Percentiles rank a stretch among this genome's conserved stretches.
Conservation (phyloP, 2,113 vertebrate species). For the Corythornis madagascariensis region DNA sequence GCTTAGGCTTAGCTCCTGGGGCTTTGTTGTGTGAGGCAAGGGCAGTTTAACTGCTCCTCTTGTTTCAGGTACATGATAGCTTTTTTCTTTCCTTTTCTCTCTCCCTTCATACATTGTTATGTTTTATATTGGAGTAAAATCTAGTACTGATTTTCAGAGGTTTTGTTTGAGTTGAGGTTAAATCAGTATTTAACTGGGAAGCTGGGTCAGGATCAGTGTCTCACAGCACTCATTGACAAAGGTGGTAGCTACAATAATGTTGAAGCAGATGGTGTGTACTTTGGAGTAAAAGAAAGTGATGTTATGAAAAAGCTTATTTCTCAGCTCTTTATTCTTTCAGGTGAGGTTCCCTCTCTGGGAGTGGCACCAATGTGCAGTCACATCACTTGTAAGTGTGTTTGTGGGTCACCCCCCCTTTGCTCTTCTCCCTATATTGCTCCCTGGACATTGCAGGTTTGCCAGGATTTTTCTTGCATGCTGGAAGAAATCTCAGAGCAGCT, state of each 20-base stretch:
- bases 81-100: not conserved
- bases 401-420: not conserved
- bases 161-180: not conserved
- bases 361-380: fast-evolving
- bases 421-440: not conserved
- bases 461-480: not conserved
- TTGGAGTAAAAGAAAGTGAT: not conserved
- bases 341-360: not conserved
- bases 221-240: not conserved
- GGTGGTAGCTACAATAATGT: not conserved
- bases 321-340: not conserved
- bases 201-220: not conserved
- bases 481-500: not conserved
- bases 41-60: not conserved
- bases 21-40: not conserved
- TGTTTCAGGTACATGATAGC: not conserved
- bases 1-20: not conserved
- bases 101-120: not conserved
- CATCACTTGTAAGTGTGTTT: not conserved
- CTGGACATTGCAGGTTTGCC: not conserved
- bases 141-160: not conserved
- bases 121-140: not conserved
- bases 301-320: not conserved
- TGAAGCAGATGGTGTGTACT: not conserved
- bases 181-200: not conserved